phyloP scores from a whole-genome alignment of 1,140 invertebrate species.

The Orius laevigatus region DNA sequence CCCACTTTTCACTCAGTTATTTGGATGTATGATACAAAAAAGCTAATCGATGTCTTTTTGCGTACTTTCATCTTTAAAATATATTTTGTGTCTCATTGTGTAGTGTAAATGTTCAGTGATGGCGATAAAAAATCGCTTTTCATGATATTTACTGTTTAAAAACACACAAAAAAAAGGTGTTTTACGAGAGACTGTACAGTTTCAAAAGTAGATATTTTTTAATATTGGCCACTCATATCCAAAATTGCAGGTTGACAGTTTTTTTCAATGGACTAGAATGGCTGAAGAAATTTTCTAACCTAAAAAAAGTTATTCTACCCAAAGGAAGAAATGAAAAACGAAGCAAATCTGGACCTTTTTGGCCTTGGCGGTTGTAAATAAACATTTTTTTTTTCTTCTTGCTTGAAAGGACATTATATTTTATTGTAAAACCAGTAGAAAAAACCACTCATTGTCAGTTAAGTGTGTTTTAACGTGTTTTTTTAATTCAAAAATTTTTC shows the following conservation, averaged over 20 bases:
- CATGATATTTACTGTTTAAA: background rate
- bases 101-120: background rate
- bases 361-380: too few relatives aligned
- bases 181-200: background rate
- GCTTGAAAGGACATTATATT: background rate
- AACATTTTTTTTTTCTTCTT: too few relatives aligned
- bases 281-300: too few relatives aligned
- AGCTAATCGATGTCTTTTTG: conserved; percentile 6
- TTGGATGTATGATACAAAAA: conserved; percentile 8
- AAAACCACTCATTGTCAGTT: background rate
- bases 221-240: background rate
- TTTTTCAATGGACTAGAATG: too few relatives aligned
- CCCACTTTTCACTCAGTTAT: conserved; percentile 9
- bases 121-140: background rate
- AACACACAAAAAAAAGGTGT: background rate
- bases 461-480: background rate
- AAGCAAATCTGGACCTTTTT: too few relatives aligned
- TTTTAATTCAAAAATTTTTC: background rate
- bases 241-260: background rate
- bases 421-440: background rate
- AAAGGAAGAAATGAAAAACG: too few relatives aligned
- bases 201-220: conserved; percentile 1
- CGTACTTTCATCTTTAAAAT: conserved; percentile 16
- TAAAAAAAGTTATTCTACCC: too few relatives aligned
- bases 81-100: conserved; percentile 15